Base-by-base conservation (phyloP, 2,797 vertebrate species). In the Simalia tracyae region DNA sequence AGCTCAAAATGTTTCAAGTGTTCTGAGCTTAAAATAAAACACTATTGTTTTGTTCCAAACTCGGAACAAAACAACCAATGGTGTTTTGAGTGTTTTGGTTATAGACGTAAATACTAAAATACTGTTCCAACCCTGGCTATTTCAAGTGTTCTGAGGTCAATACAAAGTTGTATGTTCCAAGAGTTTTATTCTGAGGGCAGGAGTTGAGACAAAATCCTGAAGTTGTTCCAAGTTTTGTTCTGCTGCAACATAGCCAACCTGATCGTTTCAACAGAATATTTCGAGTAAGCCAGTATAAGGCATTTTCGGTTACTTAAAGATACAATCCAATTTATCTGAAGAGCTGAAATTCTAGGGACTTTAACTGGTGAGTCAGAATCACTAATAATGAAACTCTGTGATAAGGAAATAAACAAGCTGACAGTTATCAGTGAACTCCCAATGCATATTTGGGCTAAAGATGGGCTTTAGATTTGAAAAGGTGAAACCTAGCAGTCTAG, bases 311-410 rank as follows among this genome's bases (percentile, higher is more conserved):
- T 60, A 60, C 59, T 60, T 60, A 60, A 60, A 22, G 36, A 24
- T 81, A 42, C 42, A 81, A 46, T 0, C 24, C 19, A 81, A 24
- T 46, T 56, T 59, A 61, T 31, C 61, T 76, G 26, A 90, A 26
- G 19, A 6, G 26, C 56, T 85, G 63, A 84, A 92, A 91, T 93
- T 85, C 66, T 92, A 91, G 28, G 15, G 24, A 42, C 42, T 61
- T 31, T 42, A 84, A 31, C 7, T 26, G 10, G 4, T 59, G 72
- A 81, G 9, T 46, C 42, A 81, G 42, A 81, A 46, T 81, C 31
- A 22, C 72, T 81, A 24, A 15, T 46, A 87, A 4, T 61, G 5
- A 42, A 87, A 61, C 42, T 63, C 22, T 22, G 26, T 24, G 19
- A 9, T 12, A 19, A 81, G 42, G 4, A 81, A 46, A 46, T 81